Evolutionary conservation across 2,888 invertebrate species (phyloP).

Genomic region (Drosophila suboccidentalis): DNA sequence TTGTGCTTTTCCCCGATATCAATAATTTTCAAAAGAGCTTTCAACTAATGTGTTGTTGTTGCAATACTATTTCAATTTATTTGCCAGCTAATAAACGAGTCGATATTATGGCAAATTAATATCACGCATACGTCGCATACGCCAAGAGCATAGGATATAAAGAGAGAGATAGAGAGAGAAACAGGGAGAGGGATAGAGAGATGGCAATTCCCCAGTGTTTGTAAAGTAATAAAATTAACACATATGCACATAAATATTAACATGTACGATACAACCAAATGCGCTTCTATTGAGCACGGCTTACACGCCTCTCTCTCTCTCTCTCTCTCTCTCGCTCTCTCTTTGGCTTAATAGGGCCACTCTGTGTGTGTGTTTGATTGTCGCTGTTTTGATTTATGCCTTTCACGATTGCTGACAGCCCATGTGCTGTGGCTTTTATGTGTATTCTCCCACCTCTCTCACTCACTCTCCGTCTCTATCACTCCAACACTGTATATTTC

Average conservation of each 20-base stretch:
- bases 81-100: slow-evolving; percentile 54
- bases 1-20: neutral
- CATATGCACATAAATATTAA: slow-evolving; percentile 73
- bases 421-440: slow-evolving; percentile 35
- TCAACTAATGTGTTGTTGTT: slow-evolving; percentile 6
- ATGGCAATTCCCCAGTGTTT: slow-evolving; percentile 34
- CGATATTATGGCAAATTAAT: slow-evolving; percentile 68
- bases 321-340: neutral
- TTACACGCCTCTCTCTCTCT: neutral
- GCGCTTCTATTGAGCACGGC: slow-evolving; percentile 41
- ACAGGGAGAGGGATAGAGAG: neutral
- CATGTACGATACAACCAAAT: slow-evolving; percentile 34
- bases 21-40: slow-evolving; percentile 11
- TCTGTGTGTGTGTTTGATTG: slow-evolving; percentile 7
- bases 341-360: neutral
- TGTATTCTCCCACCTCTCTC: neutral
- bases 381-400: slow-evolving; percentile 57
- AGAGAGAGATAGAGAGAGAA: neutral
- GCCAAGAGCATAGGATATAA: neutral
- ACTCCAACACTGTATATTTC: neutral
- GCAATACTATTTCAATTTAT: slow-evolving; percentile 55
- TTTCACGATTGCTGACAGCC: slow-evolving; percentile 53
- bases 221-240: slow-evolving; percentile 77
- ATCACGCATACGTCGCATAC: slow-evolving; percentile 58
- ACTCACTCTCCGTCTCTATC: neutral